A percentile compares a stretch with the other conserved stretches of the same genome.
Evolutionary conservation across 1,140 invertebrate species (phyloP).

Genomic region (Drosophila elegans): DNA sequence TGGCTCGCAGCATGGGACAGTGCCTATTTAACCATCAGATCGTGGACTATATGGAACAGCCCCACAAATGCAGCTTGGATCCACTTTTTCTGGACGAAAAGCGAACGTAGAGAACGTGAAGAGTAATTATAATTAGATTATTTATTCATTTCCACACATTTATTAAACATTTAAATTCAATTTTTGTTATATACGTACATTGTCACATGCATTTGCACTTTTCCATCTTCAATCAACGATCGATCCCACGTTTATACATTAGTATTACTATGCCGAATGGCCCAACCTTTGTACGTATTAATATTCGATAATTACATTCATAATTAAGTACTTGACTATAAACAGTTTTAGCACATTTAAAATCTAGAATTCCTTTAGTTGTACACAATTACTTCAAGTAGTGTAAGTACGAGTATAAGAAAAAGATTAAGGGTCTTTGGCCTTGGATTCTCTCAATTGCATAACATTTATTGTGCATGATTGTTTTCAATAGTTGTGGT

Average conservation of each 20-base stretch:
- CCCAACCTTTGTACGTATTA: conserved; percentile 51
- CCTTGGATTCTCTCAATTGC: conserved; percentile 53
- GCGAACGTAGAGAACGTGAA: background rate
- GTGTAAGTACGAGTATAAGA: conserved; percentile 65
- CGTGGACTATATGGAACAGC: conserved; percentile 33
- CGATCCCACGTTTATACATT: conserved; percentile 38
- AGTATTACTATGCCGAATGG: conserved; percentile 40
- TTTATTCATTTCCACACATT: conserved; percentile 72
- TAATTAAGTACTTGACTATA: conserved; percentile 72
- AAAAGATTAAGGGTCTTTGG: conserved; percentile 51
- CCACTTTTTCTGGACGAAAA: conserved; percentile 51
- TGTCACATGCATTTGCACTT: conserved; percentile 53
- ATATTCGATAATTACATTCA: conserved; percentile 71
- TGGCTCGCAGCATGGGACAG: conserved; percentile 37
- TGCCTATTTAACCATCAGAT: conserved; percentile 12
- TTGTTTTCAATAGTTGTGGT: conserved; percentile 66
- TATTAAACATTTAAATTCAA: conserved; percentile 83
- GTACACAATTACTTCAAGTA: conserved; percentile 77
- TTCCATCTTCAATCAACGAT: conserved; percentile 28
- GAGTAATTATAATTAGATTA: background rate
- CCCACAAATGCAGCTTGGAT: conserved; percentile 52
- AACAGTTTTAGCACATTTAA: conserved; percentile 77
- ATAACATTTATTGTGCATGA: conserved; percentile 78
- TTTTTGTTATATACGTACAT: conserved; percentile 68
- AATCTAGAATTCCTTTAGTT: conserved; percentile 69